Base-by-base conservation (phyloP, 2,797 vertebrate genomes). In the Sternotherus odoratus region DNA sequence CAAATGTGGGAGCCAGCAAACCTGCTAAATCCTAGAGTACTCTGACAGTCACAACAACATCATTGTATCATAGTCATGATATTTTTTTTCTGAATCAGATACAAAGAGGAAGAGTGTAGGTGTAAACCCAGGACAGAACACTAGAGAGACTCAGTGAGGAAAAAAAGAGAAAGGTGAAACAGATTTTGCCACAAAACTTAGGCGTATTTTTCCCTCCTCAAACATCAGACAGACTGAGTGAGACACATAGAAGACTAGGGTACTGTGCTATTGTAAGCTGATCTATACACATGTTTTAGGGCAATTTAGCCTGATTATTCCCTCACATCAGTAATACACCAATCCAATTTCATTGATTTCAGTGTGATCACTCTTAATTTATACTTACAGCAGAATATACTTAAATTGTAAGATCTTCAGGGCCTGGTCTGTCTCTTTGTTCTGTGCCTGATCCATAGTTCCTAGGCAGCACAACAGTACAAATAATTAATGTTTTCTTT, bases 41-140 rank as follows among this genome's bases (percentile, higher is more conserved):
- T 54, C n/a, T 88, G 85, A 79, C 83, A 88, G 89, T 91, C 91
- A 53, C 88, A 81, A 53, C 13, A 16, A 60, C 75, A 91, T 84
- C 51, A 72, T 43, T 85, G 69, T 89, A 83, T 75, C 80, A 92
- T 17, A 92, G 33, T 53, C 6, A 88, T 91, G 3, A 56, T 88
- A 83, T 10, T 85, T 24, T 11, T 94, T 95, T 93, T 95, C 24
- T 48, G 43, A 95, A 93, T 82, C 92, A 46, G 63, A 28, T 7
- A 39, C 17, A 69, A 36, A 33, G 57, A 39, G n/a, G 63, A 19
- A 36, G n/a, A 36, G 30, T n/a, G 4, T 63, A 33, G 36, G 19
- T 39, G 3, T 23, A 69, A 69, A 23, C 19, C n/a, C 10, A 36
- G 36, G 63, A n/a, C 36, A 21, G 63, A 36, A 66, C n/a, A 36